Evolutionary conservation across 2,797 vertebrate species (phyloP).

Genomic region (Pterois miles): DNA sequence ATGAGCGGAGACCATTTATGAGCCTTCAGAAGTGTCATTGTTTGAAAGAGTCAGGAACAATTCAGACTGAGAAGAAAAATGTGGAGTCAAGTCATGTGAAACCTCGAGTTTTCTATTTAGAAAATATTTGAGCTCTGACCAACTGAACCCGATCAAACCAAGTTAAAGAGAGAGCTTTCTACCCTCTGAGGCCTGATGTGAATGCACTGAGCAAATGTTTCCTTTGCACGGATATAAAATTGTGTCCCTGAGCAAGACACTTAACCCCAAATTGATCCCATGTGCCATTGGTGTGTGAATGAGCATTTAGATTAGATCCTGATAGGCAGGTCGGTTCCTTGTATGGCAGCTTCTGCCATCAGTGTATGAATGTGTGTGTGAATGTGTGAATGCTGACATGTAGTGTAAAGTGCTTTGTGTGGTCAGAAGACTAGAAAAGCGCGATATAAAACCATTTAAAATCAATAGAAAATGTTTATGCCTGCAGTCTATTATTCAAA

Average conservation of each 20-base stretch:
- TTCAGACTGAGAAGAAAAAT: not conserved
- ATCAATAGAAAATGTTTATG: slow-evolving; percentile 5
- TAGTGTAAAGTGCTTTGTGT: too few relatives aligned
- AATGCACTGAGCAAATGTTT: not conserved
- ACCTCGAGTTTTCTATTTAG: not conserved
- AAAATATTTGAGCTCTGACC: not conserved
- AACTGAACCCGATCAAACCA: not conserved
- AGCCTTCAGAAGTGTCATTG: not conserved
- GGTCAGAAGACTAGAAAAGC: too few relatives aligned
- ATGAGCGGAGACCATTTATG: not conserved
- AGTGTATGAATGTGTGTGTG: too few relatives aligned
- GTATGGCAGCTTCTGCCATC: too few relatives aligned
- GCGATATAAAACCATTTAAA: too few relatives aligned
- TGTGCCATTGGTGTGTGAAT: too few relatives aligned
- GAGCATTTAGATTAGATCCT: too few relatives aligned
- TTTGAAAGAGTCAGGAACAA: not conserved
- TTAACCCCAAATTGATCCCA: too few relatives aligned
- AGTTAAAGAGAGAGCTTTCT: not conserved
- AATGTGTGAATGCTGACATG: too few relatives aligned
- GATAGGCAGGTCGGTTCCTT: too few relatives aligned
- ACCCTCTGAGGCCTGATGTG: not conserved
- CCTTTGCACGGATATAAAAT: not conserved
- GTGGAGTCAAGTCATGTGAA: not conserved
- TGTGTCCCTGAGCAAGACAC: too few relatives aligned
- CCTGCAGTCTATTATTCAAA: not conserved